Evolutionary conservation across 2,797 vertebrate genomes (phyloP).

Genomic region (Aulostomus chinensis): DNA sequence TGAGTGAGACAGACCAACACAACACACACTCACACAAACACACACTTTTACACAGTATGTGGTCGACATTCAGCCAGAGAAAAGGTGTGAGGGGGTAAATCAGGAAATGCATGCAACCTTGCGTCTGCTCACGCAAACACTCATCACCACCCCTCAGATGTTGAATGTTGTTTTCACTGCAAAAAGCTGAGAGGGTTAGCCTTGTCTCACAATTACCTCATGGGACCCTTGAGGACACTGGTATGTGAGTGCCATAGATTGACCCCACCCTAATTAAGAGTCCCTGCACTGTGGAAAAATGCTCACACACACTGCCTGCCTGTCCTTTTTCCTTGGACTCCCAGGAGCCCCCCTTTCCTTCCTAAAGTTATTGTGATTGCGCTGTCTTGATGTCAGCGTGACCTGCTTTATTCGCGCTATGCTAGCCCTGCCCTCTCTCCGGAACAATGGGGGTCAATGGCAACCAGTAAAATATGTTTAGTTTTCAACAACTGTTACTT

Average conservation of each 20-base stretch:
- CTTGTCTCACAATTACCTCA: slow-evolving; percentile 34
- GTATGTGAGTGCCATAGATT: slow-evolving; percentile 52
- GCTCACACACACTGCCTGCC: slow-evolving; percentile 16
- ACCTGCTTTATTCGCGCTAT: slow-evolving; percentile 38
- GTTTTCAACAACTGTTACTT: neutral
- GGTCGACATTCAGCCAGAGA: slow-evolving; percentile 30
- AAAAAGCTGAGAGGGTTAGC: slow-evolving; percentile 18
- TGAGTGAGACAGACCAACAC: slow-evolving; percentile 42
- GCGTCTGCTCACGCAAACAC: slow-evolving; percentile 15
- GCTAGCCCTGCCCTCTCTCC: slow-evolving; percentile 3
- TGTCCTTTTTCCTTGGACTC: slow-evolving; percentile 50
- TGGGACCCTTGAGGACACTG: slow-evolving; percentile 49
- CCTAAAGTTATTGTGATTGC: slow-evolving; percentile 53
- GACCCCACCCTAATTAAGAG: slow-evolving; percentile 58
- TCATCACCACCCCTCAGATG: neutral
- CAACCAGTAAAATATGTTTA: slow-evolving; percentile 9
- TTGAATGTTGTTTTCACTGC: slow-evolving; percentile 20
- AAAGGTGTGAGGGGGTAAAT: slow-evolving; percentile 36
- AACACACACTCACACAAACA: slow-evolving; percentile 17
- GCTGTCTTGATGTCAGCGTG: slow-evolving; percentile 40
- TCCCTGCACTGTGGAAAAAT: slow-evolving; percentile 54
- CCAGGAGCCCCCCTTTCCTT: slow-evolving; percentile 53
- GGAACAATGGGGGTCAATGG: neutral
- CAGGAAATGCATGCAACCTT: slow-evolving; percentile 16
- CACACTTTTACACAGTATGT: slow-evolving; percentile 29